Evolutionary conservation across 2,113 vertebrate species (phyloP), one percentile per base, ranked within the genome.

Genomic region (Microtus richardsoni): DNA sequence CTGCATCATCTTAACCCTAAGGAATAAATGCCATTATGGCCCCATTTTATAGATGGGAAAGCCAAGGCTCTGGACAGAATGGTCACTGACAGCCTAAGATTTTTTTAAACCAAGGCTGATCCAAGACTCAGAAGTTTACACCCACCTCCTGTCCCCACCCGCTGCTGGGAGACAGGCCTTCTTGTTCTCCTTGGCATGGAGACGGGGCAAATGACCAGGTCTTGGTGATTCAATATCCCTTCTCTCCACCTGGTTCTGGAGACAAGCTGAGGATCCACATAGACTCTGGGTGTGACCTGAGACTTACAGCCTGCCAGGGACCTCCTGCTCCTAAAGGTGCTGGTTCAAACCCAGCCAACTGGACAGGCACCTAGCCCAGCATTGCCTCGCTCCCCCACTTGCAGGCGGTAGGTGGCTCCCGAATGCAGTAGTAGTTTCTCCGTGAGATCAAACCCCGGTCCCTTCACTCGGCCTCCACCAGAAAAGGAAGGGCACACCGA

Each of bases 1-100:
- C 22, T 0, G 13, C 68, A 14, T 19, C 9, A 11, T 10, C 74
- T 64, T 54, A 49, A 91, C 71, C 60, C 26, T 7, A 7, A 7
- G 0, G 24, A 30, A 68, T 5, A 12, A 1, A 22, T 5, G 9
- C 39, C 14, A 2, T 3, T 21, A 0, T 2, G 1, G 33, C 39
- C 71, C 70, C 66, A 14, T 28, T 90, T 90, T 28, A 89, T 33
- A 90, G 88, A 24, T 3, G 36, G 68, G 60, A n/a, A 83, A 58
- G 60, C 3, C 3, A 7, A 95, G 64, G 64, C 33, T 52, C 74
- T 24, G 16, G 5, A 11, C 0, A 30, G 44, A 22, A 75, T 0
- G 14, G 54, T 16, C 33, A 24, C 30, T 7, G 24, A 36, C 2
- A 22, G 71, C 16, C 41, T 47, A 52, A 78, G 89, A 26, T 60